Evolutionary conservation across 2,797 vertebrate species (phyloP).

Genomic region (Melanotaenia nigrans): DNA sequence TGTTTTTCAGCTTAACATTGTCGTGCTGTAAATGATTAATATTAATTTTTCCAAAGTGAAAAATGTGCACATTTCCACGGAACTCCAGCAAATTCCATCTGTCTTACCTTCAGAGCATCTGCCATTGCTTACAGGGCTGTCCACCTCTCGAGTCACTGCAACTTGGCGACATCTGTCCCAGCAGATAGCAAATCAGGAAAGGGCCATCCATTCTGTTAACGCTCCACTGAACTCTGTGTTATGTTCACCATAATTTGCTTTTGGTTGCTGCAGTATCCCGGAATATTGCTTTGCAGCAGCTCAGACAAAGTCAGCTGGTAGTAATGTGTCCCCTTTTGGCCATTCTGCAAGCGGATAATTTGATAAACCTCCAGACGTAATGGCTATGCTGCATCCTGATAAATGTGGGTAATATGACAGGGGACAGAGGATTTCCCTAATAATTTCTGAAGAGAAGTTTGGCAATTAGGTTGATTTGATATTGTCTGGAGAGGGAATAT

Average conservation of each 20-base stretch:
- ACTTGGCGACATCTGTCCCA: conserved; percentile 86
- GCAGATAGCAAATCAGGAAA: conserved; percentile 84
- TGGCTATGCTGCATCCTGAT: conserved; percentile 83
- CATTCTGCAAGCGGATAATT: conserved; percentile 84
- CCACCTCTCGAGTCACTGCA: conserved; percentile 81
- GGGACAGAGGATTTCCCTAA: conserved; percentile 79
- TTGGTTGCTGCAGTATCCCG: conserved; percentile 78
- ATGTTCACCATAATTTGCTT: conserved; percentile 83
- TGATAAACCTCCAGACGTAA: conserved; percentile 84
- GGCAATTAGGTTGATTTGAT: conserved; percentile 79
- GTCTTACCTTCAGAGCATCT: conserved; percentile 87
- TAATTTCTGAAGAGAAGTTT: conserved; percentile 78
- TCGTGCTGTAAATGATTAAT: conserved; percentile 71
- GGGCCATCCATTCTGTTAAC: conserved; percentile 79
- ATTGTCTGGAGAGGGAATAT: conserved; percentile 67
- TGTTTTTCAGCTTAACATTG: conserved; percentile 18
- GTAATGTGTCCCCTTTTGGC: conserved; percentile 83
- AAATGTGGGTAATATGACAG: conserved; percentile 82
- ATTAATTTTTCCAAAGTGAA: conserved; percentile 65
- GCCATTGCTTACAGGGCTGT: conserved; percentile 83
- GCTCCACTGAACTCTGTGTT: conserved; percentile 80
- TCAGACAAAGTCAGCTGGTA: conserved; percentile 78
- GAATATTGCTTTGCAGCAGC: conserved; percentile 83
- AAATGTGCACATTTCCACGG: conserved; percentile 71
- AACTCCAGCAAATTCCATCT: conserved; percentile 80